Evolutionary conservation across 2,113 vertebrate genomes (phyloP), one percentile per base, ranked within the genome.

Genomic region (Pongo abelii): DNA sequence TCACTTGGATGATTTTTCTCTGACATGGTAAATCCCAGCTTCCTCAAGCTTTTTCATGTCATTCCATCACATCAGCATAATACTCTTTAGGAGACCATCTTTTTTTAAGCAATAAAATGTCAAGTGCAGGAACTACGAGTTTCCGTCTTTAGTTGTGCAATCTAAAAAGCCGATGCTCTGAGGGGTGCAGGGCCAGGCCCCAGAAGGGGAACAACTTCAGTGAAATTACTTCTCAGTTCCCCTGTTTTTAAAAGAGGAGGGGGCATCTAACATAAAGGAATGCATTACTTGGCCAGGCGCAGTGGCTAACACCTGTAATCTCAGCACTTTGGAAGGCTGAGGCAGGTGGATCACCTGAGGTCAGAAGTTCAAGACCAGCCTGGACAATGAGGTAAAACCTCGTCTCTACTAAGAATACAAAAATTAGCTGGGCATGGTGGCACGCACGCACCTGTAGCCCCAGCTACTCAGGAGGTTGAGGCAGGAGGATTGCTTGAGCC

Each of bases 371-470:
- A 64, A 64, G 61, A 14, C 61, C 61, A 64, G 61, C 61, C 61
- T 64, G 61, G 27, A 32, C 61, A 64, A 64, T 32, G 27, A 30
- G 12, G 61, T 30, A 13, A 64, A 13, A 64, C 61, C 27, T 5
- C 12, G 12, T 32, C 61, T 64, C 61, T 64, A 32, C 61, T 32
- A 64, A 64, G 30, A 64, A 64, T 6, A 64, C 61, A 32, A 64
- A 64, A 64, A 64, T 64, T 64, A 64, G 61, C 27, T 64, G 61
- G 61, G 61, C 12, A 0, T 64, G 61, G 61, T 64, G 27, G 61
- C 61, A 13, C 0, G 2, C 61, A 64, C 0, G 2, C 27, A 30
- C 27, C 27, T 64, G 27, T 14, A 30, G 61, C 13, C 5, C 27
- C 61, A 32, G 27, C 27, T 13, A 64, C 61, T 32, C 27, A 3